phyloP scores from a whole-genome alignment of 2,888 invertebrate species.

The Limnephilus rhombicus region DNA sequence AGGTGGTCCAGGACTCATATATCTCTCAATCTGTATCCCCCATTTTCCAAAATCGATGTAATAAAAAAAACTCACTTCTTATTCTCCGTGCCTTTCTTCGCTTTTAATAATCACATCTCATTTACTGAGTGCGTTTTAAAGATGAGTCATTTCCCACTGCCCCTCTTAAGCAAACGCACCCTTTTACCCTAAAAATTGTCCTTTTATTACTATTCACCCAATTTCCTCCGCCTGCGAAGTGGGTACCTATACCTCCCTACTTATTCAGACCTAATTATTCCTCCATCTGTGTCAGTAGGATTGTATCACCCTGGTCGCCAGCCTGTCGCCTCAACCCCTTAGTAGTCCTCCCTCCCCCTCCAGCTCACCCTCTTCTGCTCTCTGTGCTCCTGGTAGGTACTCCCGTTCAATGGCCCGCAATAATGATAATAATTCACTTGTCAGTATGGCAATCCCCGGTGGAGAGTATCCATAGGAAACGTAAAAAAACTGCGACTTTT shows the following conservation, averaged over 20 bases:
- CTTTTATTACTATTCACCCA: background rate
- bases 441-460: constrained; percentile 10
- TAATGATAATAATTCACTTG: constrained; percentile 42
- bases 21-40: background rate
- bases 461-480: background rate
- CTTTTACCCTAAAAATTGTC: background rate
- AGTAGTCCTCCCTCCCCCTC: background rate
- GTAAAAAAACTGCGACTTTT: background rate
- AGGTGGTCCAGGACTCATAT: background rate
- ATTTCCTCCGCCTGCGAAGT: background rate
- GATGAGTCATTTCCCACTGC: background rate
- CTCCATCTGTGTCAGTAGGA: constrained; percentile 47
- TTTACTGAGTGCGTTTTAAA: background rate
- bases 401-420: constrained; percentile 19
- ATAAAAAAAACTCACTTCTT: too few species aligned
- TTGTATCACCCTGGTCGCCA: constrained; percentile 51
- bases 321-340: constrained; percentile 34
- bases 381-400: background rate
- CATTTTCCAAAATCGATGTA: background rate
- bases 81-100: background rate
- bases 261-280: constrained; percentile 13
- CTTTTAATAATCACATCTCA: background rate
- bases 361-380: background rate
- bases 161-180: background rate
- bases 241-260: background rate